Conservation (phyloP, 2,797 vertebrate species). For the Arremon brunneinucha region DNA sequence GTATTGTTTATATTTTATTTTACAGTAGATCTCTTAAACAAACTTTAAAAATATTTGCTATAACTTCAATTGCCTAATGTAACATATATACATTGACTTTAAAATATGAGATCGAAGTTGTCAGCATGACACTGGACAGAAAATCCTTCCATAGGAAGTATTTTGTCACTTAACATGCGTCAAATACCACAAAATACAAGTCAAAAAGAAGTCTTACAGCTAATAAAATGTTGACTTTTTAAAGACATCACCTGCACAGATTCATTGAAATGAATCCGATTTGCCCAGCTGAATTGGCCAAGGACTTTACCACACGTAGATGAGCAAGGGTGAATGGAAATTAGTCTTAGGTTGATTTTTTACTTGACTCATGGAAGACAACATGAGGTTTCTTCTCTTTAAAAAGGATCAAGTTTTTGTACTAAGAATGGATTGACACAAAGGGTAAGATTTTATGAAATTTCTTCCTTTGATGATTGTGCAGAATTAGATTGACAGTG, state of each 20-base stretch:
- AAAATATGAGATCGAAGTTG: not conserved
- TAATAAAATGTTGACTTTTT: not conserved
- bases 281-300: not conserved
- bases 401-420: not conserved
- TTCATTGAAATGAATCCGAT: not conserved
- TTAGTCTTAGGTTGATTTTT: not conserved
- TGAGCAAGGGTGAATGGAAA: not conserved
- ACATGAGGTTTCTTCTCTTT: not conserved
- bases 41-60: not conserved
- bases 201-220: not conserved
- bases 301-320: not conserved
- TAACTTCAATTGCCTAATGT: not conserved
- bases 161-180: not conserved
- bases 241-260: not conserved
- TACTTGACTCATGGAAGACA: not conserved
- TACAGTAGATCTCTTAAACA: not conserved
- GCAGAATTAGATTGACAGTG: not conserved
- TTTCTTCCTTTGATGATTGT: not conserved
- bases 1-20: not conserved
- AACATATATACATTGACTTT: not conserved
- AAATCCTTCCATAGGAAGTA: not conserved
- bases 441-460: not conserved
- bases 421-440: not conserved
- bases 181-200: not conserved
- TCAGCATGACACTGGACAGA: not conserved